These are phyloP conservation scores for Aelia acuminata DNA, from an alignment of 2,888 invertebrate genomes.

Conservation along the genomic window DNA sequence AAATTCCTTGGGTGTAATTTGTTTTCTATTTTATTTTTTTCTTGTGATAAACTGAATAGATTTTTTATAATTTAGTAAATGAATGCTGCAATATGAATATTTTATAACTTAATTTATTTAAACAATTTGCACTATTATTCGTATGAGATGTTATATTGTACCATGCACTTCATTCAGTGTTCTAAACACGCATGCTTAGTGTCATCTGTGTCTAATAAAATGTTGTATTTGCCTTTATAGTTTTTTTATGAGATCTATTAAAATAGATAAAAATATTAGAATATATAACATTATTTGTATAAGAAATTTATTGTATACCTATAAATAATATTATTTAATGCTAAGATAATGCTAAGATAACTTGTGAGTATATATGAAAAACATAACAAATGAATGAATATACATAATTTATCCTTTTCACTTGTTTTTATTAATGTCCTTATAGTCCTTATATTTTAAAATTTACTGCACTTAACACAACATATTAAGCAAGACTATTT, in stretches of 20 bases:
- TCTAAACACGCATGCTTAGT: slow-evolving; percentile 52
- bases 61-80: slow-evolving; percentile 46
- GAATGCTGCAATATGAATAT: slow-evolving; percentile 2
- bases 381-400: slow-evolving; percentile 44
- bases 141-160: neutral
- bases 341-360: slow-evolving; percentile 58
- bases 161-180: slow-evolving; percentile 37
- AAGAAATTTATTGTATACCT: slow-evolving; percentile 33
- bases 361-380: slow-evolving; percentile 54
- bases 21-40: slow-evolving; percentile 41
- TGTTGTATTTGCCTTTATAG: neutral
- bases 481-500: neutral
- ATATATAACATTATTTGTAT: slow-evolving; percentile 49
- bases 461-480: neutral
- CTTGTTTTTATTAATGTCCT: slow-evolving; percentile 14
- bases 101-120: neutral
- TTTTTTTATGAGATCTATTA: slow-evolving; percentile 1
- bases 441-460: neutral
- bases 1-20: too few relatives aligned
- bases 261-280: slow-evolving; percentile 18
- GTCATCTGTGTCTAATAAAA: slow-evolving; percentile 34
- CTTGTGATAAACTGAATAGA: slow-evolving; percentile 29
- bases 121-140: too few relatives aligned
- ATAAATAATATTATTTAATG: slow-evolving; percentile 52
- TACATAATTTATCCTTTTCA: slow-evolving; percentile 48